These are phyloP conservation scores for Dromaius novaehollandiae DNA, from an alignment of 2,113 vertebrate species.

Conservation along the genomic window DNA sequence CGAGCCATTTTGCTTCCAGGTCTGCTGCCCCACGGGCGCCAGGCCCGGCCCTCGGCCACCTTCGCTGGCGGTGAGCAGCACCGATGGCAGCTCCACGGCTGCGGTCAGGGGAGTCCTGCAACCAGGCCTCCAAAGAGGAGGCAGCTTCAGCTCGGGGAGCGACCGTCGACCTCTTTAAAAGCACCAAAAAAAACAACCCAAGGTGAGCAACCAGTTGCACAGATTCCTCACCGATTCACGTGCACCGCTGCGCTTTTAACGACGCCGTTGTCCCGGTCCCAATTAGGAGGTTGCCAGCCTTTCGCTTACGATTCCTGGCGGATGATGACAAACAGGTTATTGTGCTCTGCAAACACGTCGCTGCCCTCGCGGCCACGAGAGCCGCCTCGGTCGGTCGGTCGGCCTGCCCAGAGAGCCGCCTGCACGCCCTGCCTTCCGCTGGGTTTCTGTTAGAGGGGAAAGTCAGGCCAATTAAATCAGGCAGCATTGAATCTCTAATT, in stretches of 20 bases:
- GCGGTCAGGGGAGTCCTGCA: background rate
- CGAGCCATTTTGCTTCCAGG: background rate
- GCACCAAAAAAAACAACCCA: rapidly evolving
- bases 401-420: background rate
- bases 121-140: background rate
- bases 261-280: background rate
- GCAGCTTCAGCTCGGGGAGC: rapidly evolving
- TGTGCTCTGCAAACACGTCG: slow-evolving; percentile 9
- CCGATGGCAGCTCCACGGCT: background rate
- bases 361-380: background rate
- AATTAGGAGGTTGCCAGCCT: background rate
- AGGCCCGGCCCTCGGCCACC: background rate
- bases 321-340: slow-evolving; percentile 55
- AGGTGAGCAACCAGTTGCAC: background rate
- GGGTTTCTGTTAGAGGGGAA: slow-evolving; percentile 56
- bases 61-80: too few species aligned
- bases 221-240: background rate
- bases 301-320: background rate
- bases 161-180: background rate
- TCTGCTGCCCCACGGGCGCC: background rate
- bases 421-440: background rate
- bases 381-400: background rate
- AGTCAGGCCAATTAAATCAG: slow-evolving; percentile 77
- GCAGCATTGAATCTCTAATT: slow-evolving; percentile 77
- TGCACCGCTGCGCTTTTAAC: background rate